These are phyloP conservation scores for Gobiocypris rarus DNA, from an alignment of 2,113 vertebrate genomes.

Conservation along the genomic window DNA sequence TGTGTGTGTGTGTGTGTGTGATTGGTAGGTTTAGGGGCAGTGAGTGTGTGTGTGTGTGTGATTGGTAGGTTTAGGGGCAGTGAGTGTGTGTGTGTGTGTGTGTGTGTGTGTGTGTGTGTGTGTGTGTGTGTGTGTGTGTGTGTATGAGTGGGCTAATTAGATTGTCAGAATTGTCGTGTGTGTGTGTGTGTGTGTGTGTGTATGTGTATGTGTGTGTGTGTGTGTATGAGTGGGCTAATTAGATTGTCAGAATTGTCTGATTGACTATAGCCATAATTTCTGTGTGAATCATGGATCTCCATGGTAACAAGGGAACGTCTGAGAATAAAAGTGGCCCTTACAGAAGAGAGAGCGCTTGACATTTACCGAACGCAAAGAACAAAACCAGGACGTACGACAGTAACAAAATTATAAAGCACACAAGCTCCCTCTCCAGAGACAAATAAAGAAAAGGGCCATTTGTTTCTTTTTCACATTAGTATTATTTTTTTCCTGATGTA, in stretches of 20 bases:
- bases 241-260: constrained; percentile 12
- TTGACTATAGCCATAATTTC: constrained; percentile 14
- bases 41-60: not conserved
- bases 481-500: constrained; percentile 31
- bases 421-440: not conserved
- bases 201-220: not conserved
- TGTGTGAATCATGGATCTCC: constrained; percentile 12
- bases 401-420: constrained; percentile 39
- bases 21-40: too few relatives aligned
- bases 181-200: not conserved
- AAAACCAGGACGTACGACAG: constrained; percentile 38
- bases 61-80: too few relatives aligned
- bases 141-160: not conserved
- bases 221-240: constrained; percentile 9
- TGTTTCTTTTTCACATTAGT: constrained; percentile 36
- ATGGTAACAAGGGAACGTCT: constrained; percentile 30
- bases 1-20: not conserved
- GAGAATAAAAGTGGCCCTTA: constrained; percentile 39
- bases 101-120: too few relatives aligned
- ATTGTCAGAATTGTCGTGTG: not conserved
- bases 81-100: not conserved
- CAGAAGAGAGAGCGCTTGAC: constrained; percentile 29
- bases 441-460: constrained; percentile 16
- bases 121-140: too few relatives aligned
- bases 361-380: constrained; percentile 37